A percentile compares a stretch with the other conserved stretches of the same genome.
Conservation (phyloP, 1,140 invertebrate species). For the Oryzaephilus surinamensis region DNA sequence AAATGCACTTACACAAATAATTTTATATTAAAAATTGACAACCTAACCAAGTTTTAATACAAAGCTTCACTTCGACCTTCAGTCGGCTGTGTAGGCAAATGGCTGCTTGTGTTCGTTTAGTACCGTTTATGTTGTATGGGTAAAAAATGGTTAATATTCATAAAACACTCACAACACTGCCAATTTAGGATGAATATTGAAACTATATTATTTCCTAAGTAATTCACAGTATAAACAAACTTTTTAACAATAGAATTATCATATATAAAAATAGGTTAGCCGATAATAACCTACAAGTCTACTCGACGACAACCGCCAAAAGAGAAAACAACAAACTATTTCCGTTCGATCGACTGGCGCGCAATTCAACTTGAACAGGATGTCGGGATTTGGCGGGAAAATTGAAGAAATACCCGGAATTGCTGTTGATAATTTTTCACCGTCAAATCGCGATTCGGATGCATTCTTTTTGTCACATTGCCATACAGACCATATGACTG, state of each 20-base stretch:
- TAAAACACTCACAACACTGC: not conserved
- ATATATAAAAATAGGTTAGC: slow-evolving; percentile 27
- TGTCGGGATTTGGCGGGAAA: slow-evolving; percentile 14
- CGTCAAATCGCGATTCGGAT: slow-evolving; percentile 38
- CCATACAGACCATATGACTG: slow-evolving; percentile 56
- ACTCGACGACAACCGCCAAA: slow-evolving; percentile 23
- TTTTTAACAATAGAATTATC: no score
- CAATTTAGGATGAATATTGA: not conserved
- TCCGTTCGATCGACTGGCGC: no score
- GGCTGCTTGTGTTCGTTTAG: slow-evolving; percentile 20
- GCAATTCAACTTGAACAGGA: no score
- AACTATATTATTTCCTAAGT: no score
- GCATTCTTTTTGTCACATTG: slow-evolving; percentile 58
- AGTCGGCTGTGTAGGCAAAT: slow-evolving; percentile 22
- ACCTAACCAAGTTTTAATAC: slow-evolving; percentile 29
- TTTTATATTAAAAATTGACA: slow-evolving; percentile 20
- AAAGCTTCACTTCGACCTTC: slow-evolving; percentile 31
- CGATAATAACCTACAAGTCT: slow-evolving; percentile 25
- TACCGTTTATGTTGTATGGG: not conserved
- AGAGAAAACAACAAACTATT: slow-evolving; percentile 16
- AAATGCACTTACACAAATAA: no score
- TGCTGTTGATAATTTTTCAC: slow-evolving; percentile 49
- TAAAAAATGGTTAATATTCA: not conserved
- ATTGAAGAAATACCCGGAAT: slow-evolving; percentile 52
- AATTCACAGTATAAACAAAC: no score